Base-by-base conservation (phyloP, 1,140 invertebrate genomes). In the Tachypleus tridentatus region DNA sequence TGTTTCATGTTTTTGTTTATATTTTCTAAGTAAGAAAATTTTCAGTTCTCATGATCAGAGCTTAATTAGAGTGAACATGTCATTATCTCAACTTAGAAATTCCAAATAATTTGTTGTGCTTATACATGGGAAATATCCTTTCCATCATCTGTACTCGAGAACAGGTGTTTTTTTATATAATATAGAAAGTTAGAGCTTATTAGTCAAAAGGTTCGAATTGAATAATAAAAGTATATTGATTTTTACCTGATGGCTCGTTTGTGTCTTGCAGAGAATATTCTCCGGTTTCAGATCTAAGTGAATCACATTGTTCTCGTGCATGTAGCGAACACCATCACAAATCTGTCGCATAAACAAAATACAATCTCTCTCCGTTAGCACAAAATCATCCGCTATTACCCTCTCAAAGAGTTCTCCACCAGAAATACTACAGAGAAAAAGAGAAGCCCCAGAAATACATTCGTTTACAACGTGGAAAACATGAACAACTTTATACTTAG, bases 241-340 rank as follows among this genome's bases (percentile, higher is more conserved):
- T 11, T 11, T 56, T 62, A 69, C 62, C 50, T 67, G 63, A 57
- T 89, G 86, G 9, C 87, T 87, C 58, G 87, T 87, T 70, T 86
- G 77, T 2, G 86, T 87, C 10, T 87, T 82, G 74, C 92, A 95
- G 80, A 97, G 86, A 63, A 97, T 93, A 72, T 97, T 96, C 76
- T 97, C 92, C 0, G 92, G 92, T 82, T 95, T 96, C 48, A 97
- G 76, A 77, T 96, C 93, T 52, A 97, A 77, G 78, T 97, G 93
- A 49, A 93, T 87, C 61, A 97, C 84, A 62, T 83, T 84, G 67
- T 87, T 82, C n/a, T 80, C 75, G 74, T 96, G 92, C 85, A 97
- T 91, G 71, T 92, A 95, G n/a, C 83, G 79, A 2, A 95, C 86
- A 6, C 89, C 93, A 70, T 89, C 85, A 74, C 89, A 93, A 50